phyloP scores from a whole-genome alignment of 2,888 invertebrate species.

The Agriopis leucophaearia region DNA sequence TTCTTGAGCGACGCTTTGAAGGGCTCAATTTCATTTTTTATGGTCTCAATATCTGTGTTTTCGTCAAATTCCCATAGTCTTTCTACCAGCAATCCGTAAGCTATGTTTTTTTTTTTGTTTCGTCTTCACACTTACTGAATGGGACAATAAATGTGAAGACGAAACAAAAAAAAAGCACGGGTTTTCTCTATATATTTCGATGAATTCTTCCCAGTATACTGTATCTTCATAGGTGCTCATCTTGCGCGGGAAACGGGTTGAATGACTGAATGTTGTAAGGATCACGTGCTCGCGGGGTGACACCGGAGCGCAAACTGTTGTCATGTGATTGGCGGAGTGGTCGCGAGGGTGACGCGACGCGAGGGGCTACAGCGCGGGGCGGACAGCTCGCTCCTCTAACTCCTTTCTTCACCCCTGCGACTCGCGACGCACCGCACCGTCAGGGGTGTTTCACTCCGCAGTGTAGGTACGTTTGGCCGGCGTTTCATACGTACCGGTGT shows the following conservation, averaged over 20 bases:
- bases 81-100: constrained; percentile 33
- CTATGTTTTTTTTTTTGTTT: constrained; percentile 19
- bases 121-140: constrained; percentile 9
- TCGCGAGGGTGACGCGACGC: background rate
- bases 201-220: constrained; percentile 32
- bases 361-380: background rate
- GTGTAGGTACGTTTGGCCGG: too few species aligned
- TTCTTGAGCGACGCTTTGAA: constrained; percentile 8
- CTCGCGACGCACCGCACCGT: background rate
- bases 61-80: constrained; percentile 36
- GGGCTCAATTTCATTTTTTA: constrained; percentile 13
- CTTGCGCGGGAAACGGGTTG: background rate
- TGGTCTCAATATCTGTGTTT: background rate
- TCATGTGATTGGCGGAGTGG: constrained; percentile 3
- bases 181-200: constrained; percentile 34
- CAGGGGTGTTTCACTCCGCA: too few species aligned
- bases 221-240: background rate
- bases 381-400: background rate
- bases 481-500: too few species aligned
- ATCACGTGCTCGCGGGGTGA: constrained; percentile 27
- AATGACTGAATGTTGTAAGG: background rate
- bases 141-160: too few species aligned
- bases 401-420: background rate
- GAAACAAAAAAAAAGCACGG: constrained; percentile 36
- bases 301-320: constrained; percentile 20